phyloP scores from a whole-genome alignment of 2,797 vertebrate species.

The Sylvilagus floridanus region DNA sequence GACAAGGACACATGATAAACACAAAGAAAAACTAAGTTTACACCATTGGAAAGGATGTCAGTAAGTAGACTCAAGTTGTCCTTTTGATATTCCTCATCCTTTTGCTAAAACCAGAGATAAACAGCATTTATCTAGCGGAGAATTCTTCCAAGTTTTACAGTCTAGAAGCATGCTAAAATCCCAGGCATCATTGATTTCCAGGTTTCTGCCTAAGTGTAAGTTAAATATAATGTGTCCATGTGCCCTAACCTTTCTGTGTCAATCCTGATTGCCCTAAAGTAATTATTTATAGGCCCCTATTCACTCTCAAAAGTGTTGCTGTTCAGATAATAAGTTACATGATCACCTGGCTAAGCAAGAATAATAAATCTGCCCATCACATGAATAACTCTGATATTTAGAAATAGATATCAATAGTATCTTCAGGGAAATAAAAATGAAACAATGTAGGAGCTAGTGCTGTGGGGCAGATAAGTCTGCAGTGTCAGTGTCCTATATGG shows the following conservation, averaged over 20 bases:
- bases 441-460: neutral
- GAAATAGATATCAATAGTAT: neutral
- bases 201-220: neutral
- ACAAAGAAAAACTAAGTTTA: neutral
- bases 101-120: neutral
- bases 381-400: neutral
- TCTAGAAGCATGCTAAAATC: neutral
- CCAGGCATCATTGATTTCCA: neutral
- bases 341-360: neutral
- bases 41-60: neutral
- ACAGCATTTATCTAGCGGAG: neutral
- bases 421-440: neutral
- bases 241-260: neutral
- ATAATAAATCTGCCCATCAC: neutral
- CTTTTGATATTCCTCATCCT: neutral
- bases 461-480: too few relatives aligned
- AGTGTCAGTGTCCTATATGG: too few relatives aligned
- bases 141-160: neutral
- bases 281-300: neutral
- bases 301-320: neutral
- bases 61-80: neutral
- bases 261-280: neutral
- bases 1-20: neutral
- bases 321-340: neutral
- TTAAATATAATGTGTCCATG: neutral